Evolutionary conservation across 1,140 invertebrate species (phyloP).

Genomic region (Drosophila bipectinata): DNA sequence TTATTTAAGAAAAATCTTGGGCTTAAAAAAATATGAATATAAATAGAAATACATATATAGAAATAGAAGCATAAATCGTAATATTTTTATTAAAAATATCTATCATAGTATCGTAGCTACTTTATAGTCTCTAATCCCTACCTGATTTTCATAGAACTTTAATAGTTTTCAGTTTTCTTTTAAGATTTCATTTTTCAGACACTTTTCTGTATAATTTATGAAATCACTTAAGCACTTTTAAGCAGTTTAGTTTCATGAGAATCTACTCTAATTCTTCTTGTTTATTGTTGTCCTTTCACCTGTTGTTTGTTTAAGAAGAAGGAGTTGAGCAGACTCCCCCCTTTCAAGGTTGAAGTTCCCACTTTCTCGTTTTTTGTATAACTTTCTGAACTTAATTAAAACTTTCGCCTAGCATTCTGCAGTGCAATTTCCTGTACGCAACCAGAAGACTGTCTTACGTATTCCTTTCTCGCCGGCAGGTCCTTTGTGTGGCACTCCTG

Average conservation of each 20-base stretch:
- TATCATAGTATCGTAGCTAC: too few relatives aligned
- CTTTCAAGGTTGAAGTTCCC: not conserved
- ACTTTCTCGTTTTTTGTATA: conserved; percentile 4
- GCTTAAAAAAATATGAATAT: not conserved
- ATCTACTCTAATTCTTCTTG: not conserved
- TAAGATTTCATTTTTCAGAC: too few relatives aligned
- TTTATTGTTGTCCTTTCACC: not conserved
- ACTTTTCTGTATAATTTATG: not conserved
- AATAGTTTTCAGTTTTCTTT: not conserved
- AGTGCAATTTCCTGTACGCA: conserved; percentile 64
- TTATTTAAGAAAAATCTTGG: not conserved
- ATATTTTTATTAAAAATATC: too few relatives aligned
- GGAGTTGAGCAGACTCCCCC: too few relatives aligned
- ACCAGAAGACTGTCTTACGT: not conserved
- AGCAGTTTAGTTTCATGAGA: not conserved
- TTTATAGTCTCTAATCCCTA: too few relatives aligned
- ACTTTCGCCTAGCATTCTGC: conserved; percentile 43
- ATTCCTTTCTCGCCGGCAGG: not conserved
- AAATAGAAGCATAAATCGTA: too few relatives aligned
- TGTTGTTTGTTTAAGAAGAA: not conserved
- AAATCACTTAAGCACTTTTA: not conserved
- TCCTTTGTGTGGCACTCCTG: conserved; percentile 65
- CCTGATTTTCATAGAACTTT: not conserved
- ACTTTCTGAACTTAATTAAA: conserved; percentile 79
- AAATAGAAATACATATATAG: too few relatives aligned